phyloP scores from a whole-genome alignment of 2,797 vertebrate genomes.

The Toxotes lorentzi region DNA sequence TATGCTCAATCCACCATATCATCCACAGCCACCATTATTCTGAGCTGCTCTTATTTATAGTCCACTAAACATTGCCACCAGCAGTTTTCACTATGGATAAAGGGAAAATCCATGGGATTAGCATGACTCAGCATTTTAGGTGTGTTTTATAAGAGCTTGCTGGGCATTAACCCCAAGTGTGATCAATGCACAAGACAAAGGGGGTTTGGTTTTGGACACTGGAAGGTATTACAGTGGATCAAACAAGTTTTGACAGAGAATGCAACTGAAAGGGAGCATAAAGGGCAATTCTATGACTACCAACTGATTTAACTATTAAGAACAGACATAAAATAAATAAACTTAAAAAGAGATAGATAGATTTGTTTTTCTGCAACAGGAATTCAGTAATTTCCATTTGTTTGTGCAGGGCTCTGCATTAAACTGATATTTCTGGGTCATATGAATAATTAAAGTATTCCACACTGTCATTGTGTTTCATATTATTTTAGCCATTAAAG shows the following conservation, averaged over 20 bases:
- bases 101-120: slow-evolving; percentile 65
- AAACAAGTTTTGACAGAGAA: slow-evolving; percentile 39
- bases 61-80: slow-evolving; percentile 61
- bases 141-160: slow-evolving; percentile 33
- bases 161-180: slow-evolving; percentile 24
- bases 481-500: slow-evolving; percentile 16
- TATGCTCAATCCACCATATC: slow-evolving; percentile 73
- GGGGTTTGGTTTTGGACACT: slow-evolving; percentile 45
- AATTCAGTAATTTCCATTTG: neutral
- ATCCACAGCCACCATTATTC: slow-evolving; percentile 64
- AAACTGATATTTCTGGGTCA: slow-evolving; percentile 8
- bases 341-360: neutral
- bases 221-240: slow-evolving; percentile 19
- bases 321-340: too few species aligned
- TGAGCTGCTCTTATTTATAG: slow-evolving; percentile 61
- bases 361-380: neutral
- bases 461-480: neutral
- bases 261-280: neutral
- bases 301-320: neutral
- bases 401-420: neutral
- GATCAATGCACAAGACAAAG: slow-evolving; percentile 53
- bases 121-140: slow-evolving; percentile 56
- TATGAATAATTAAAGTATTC: slow-evolving; percentile 6
- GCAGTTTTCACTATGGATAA: slow-evolving; percentile 56
- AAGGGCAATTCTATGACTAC: neutral